Evolutionary conservation across 1,140 invertebrate genomes (phyloP), one percentile per base, ranked within the genome.

Genomic region (Alviniconcha marisindica): DNA sequence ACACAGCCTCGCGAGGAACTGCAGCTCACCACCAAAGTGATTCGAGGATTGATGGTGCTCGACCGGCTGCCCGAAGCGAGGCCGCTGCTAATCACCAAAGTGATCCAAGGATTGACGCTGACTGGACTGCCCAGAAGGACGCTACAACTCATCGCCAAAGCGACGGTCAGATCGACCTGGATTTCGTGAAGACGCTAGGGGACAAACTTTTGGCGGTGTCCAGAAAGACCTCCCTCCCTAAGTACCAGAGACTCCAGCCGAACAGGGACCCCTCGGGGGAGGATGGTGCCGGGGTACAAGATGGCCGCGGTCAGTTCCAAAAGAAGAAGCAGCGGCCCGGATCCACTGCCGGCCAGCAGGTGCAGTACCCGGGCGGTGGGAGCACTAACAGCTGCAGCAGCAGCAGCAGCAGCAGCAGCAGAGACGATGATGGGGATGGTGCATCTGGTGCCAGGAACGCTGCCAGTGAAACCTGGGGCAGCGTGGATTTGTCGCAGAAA

Each of bases 181-280:
- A 80, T 36, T 66, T 80, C 15, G 78, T 80, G 38, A 80, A 80
- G 38, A 15, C 78, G 7, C n/a, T 80, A 21, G 78, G 78, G 0
- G 78, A 80, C 56, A 63, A 40, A 60, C 60, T 80, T 15, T 15
- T 80, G 38, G 33, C 60, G 18, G 78, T 80, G 40, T 80, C 78
- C 18, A 40, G 40, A 42, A 80, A 60, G 18, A 66, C 78, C 36
- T 80, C 56, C 12, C 28, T 60, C 28, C 78, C 78, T 28, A 80
- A 66, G 60, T 80, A 80, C n/a, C 78, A 80, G 33, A 33, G 78
- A n/a, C 78, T 80, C 2, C 51, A 69, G n/a, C 33, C 56, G 28
- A n/a, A 63, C 14, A 60, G 5, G 10, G 56, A 79, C 40, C 31
- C 33, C 4, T 31, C 33, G 33, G 56, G 18, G n/a, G 5, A 4